Base-by-base conservation (phyloP, 1,140 invertebrate genomes). In the Drosophila ohnishii region DNA sequence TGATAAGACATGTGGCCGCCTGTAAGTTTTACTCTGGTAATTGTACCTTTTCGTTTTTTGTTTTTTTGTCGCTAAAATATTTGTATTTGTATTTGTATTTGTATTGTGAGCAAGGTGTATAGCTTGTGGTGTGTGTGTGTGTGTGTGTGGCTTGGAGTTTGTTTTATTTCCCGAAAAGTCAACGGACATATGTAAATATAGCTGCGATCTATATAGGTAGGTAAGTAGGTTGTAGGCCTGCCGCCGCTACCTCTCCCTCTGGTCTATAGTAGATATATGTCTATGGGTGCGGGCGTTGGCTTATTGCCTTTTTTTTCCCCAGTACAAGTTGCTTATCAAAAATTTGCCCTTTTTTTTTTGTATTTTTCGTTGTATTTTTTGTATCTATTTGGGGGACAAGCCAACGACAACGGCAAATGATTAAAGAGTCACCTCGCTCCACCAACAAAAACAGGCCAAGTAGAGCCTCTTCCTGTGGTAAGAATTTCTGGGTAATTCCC, bases 31-130 rank as follows among this genome's bases (percentile, higher is more conserved):
- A 61, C 50, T 64, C 50, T 50, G 40, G 19, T 35, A 59, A 30
- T 45, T 32, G 25, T 55, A 53, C 40, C 45, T 75, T 77, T 64
- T 30, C 48, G 32, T 75, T 83, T 19, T 19, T 55, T 67, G 39
- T 5, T 25, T 74, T 74, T 37, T 63, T 57, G 59, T 67, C 65
- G 75, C 83, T 86, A 86, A 86, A 86, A 83, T 87, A 88, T 87
- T 87, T 87, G 80, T 82, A 48, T 87, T 87, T 87, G 80, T 82
- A 48, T 87, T 87, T 87, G 80, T 81, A 48, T 80, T 85, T 78
- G 63, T 61, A 69, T 57, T 73, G 84, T 48, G 57, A 53, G 81
- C 62, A 78, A 82, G 72, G 67, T 73, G 76, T 75, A 39, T 22
- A 45, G 35, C 28, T 45, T 42, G 40, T 40, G 39, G n/a, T 40